Evolutionary conservation across 2,797 vertebrate genomes (phyloP), one percentile per base, ranked within the genome.

Genomic region (Amblyopsis hoosieri): DNA sequence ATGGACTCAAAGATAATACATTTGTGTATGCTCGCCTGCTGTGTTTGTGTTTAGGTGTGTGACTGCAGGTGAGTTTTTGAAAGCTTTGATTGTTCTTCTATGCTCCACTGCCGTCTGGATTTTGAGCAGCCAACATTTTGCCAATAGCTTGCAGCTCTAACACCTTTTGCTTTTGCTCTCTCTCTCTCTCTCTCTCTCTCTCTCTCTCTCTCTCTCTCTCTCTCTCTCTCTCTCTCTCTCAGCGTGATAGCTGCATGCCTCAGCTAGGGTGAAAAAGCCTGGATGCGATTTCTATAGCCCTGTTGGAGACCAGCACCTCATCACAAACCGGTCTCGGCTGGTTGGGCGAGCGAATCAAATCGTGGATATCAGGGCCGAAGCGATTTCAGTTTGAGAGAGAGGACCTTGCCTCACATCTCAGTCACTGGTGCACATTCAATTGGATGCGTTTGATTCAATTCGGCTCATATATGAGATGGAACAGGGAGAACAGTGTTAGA

Each of bases 271-370:
- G 81, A 85, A 84, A 83, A 76, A 79, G 76, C 67, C 17, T 69
- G 80, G 78, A 83, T 86, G 82, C 69, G 83, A 89, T 90, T 91
- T 90, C 83, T 82, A 61, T 69, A 85, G 82, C 86, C 74, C 84
- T 73, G 89, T 57, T 84, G 83, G 89, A 89, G 85, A 78, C 82
- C 83, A 74, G 71, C 78, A 86, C 83, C 85, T 92, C 85, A 89
- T 89, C 87, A 89, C 79, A 80, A 80, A 78, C 82, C 68, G 78
- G 83, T 88, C 77, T 87, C 80, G 79, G 78, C 85, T 85, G 86
- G 82, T 80, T 85, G 75, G 76, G 78, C 50, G 78, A 85, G 82
- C 62, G 73, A 88, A 91, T 90, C 82, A 87, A 87, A 87, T 79
- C 72, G 63, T 62, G 62, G 72, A 76, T 51, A 82, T 80, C 75